Base-by-base conservation (phyloP, 2,888 invertebrate species). In the Rhamphomyia laevipes region DNA sequence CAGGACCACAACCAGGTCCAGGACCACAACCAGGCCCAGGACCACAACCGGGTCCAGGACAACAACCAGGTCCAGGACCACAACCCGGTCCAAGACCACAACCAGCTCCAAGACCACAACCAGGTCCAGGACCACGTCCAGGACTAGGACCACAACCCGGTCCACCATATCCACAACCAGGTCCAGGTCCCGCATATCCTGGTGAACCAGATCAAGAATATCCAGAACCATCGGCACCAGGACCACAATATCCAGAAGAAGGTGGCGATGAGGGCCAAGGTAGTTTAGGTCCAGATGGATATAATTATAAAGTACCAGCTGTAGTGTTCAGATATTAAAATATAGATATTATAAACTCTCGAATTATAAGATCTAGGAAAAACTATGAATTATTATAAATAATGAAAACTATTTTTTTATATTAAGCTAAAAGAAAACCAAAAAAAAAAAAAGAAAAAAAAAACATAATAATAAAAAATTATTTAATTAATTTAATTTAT, bases 1-100 rank as follows among this genome's bases (percentile, higher is more conserved):
- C 55, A 1, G 52, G 43, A 17, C 41, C 54, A 17, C 53, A 51
- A 21, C 47, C 49, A 30, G n/a, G 35, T 2, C 35, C 10, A 7
- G 23, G 23, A 27, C 23, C 35, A 13, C 35, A n/a, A n/a, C 35
- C 13, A 35, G n/a, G n/a, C 4, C 35, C 13, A 2, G 35, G 35
- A 3, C 43, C 48, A 12, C 46, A 42, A 5, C 50, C 51, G 30
- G 56, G 51, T 16, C 52, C 49, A 1, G 46, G 43, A 12, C 52
- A 58, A 17, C 56, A 56, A 16, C 54, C 55, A 3, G 35, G 35
- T 13, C 59, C 57, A 10, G 53, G 38, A 13, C 48, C 53, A 30
- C 57, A 50, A 46, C 48, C 50, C 46, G 47, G 53, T 41, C 52
- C 55, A 1, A 51, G 43, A 17, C 41, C 54, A 21, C 53, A 52